Evolutionary conservation across 2,113 vertebrate genomes (phyloP).

Genomic region (Chlamydotis undulata): DNA sequence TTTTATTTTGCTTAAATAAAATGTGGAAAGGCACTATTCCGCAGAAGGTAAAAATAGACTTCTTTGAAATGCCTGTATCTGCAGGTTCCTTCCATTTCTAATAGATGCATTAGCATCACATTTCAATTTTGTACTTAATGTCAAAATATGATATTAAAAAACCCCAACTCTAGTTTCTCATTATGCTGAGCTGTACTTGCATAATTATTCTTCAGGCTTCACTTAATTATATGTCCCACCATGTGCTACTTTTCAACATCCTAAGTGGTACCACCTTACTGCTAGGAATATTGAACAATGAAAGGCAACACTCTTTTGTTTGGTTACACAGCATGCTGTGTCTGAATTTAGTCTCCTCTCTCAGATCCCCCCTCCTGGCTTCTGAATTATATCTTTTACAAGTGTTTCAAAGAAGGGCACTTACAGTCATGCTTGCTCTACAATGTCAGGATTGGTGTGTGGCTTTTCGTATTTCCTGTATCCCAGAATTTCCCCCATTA

Average conservation of each 20-base stretch:
- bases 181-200: conserved; percentile 13
- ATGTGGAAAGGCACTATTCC: background rate
- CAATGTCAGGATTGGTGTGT: background rate
- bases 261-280: background rate
- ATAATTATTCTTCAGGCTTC: conserved; percentile 40
- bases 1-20: background rate
- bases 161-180: background rate
- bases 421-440: background rate
- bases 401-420: background rate
- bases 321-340: background rate
- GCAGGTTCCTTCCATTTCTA: background rate
- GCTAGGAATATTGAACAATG: conserved; percentile 34
- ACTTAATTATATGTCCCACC: conserved; percentile 40
- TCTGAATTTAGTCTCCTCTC: background rate
- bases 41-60: background rate
- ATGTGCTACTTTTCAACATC: conserved; percentile 9
- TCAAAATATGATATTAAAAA: background rate
- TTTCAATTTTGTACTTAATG: conserved; percentile 26
- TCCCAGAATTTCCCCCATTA: fast-evolving
- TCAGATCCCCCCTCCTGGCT: background rate
- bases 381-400: background rate
- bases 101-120: background rate
- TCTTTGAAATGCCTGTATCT: background rate
- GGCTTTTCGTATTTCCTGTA: background rate
- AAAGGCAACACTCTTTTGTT: background rate